Evolutionary conservation across 2,113 vertebrate genomes (phyloP).

Genomic region (Oostethus manadensis): DNA sequence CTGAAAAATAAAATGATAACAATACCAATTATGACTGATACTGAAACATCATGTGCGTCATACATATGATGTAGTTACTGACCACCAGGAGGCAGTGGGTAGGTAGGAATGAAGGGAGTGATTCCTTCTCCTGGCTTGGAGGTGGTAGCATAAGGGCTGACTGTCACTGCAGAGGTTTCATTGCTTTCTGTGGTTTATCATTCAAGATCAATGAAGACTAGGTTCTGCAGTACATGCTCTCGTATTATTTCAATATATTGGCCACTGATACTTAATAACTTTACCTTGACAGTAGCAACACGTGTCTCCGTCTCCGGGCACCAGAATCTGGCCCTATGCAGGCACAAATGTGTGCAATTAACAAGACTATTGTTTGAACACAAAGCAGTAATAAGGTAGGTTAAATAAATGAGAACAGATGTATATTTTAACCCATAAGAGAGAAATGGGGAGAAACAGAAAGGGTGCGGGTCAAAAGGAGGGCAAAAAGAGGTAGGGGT

Average conservation of each 20-base stretch:
- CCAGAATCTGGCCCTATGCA: conserved; percentile 72
- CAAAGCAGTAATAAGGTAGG: neutral
- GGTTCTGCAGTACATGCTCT: neutral
- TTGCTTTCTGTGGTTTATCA: conserved; percentile 37
- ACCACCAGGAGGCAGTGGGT: conserved; percentile 76
- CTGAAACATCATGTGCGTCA: neutral
- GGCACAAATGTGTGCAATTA: conserved; percentile 9
- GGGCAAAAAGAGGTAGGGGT: no score
- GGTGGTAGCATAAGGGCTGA: conserved; percentile 39
- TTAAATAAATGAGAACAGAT: neutral
- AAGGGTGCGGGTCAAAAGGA: no score
- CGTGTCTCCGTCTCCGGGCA: conserved; percentile 63
- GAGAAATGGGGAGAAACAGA: no score
- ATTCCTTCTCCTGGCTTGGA: conserved; percentile 38
- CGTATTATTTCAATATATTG: no score
- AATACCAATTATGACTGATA: neutral
- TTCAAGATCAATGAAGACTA: neutral
- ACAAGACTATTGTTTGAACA: neutral
- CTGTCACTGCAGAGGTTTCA: conserved; percentile 30
- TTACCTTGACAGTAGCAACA: conserved; percentile 77
- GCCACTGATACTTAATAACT: neutral
- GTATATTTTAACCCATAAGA: no score
- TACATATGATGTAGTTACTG: conserved; percentile 15
- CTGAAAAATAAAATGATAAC: conserved; percentile 43
- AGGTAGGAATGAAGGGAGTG: conserved; percentile 65